Conservation (phyloP, 2,797 vertebrate genomes). For the Diplodus sargus region DNA sequence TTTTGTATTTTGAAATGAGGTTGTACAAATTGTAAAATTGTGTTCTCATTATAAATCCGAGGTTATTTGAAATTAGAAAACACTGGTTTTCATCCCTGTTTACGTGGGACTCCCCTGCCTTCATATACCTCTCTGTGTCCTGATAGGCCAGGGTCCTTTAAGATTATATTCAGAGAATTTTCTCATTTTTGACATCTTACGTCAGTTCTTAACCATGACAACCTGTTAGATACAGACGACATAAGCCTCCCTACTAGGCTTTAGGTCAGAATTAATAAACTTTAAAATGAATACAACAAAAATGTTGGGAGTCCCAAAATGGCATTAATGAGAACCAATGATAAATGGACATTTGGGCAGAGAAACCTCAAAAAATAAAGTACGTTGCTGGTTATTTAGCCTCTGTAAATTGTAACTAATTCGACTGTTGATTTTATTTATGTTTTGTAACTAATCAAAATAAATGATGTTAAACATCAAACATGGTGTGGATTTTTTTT, state of each 20-base stretch:
- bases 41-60: slow-evolving; percentile 80
- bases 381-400: slow-evolving; percentile 83
- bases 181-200: slow-evolving; percentile 29
- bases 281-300: slow-evolving; percentile 46
- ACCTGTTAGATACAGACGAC: slow-evolving; percentile 18
- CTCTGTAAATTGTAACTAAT: slow-evolving; percentile 87
- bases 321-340: slow-evolving; percentile 74
- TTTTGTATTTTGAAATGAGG: slow-evolving; percentile 89
- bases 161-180: slow-evolving; percentile 25
- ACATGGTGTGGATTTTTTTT: slow-evolving; percentile 28
- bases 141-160: slow-evolving; percentile 43
- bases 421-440: slow-evolving; percentile 88
- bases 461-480: slow-evolving; percentile 86
- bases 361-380: slow-evolving; percentile 69
- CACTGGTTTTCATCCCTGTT: slow-evolving; percentile 79
- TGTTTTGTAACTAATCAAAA: slow-evolving; percentile 91
- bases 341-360: slow-evolving; percentile 70
- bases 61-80: slow-evolving; percentile 78
- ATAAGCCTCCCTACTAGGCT: slow-evolving; percentile 24
- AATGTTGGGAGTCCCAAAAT: slow-evolving; percentile 71
- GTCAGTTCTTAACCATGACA: slow-evolving; percentile 43
- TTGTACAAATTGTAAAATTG: slow-evolving; percentile 86
- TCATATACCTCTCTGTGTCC: slow-evolving; percentile 59
- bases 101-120: slow-evolving; percentile 72
- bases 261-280: slow-evolving; percentile 34